These are phyloP conservation scores for Cheilosia vulpina DNA, from an alignment of 2,888 invertebrate species.

Conservation along the genomic window DNA sequence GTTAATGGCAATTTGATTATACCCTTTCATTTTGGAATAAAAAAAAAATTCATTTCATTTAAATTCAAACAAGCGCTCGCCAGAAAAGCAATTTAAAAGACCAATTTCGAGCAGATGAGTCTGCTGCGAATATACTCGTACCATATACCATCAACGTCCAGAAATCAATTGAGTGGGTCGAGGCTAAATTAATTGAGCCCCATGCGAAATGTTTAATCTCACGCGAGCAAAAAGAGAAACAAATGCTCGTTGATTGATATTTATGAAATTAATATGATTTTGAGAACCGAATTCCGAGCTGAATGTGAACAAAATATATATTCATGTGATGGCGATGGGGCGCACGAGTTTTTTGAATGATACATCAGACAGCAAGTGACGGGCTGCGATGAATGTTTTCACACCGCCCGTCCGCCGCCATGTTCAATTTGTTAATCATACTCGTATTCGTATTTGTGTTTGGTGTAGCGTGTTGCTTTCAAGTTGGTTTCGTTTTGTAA, in stretches of 20 bases:
- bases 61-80: too few relatives aligned
- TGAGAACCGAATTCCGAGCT: background rate
- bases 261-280: conserved; percentile 19
- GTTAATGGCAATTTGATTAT: too few relatives aligned
- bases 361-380: too few relatives aligned
- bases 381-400: too few relatives aligned
- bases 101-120: background rate
- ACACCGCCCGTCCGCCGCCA: background rate
- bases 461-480: background rate
- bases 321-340: background rate
- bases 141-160: background rate
- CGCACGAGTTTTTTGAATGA: too few relatives aligned
- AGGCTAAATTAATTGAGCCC: conserved; percentile 46
- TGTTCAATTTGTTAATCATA: background rate
- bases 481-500: background rate
- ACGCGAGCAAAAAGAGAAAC: conserved; percentile 8
- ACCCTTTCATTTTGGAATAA: too few relatives aligned
- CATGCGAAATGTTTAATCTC: conserved; percentile 35
- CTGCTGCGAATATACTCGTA: background rate
- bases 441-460: background rate
- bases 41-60: too few relatives aligned
- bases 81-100: conserved; percentile 12
- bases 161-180: conserved; percentile 29
- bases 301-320: background rate
- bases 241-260: conserved; percentile 36